phyloP scores from a whole-genome alignment of 2,888 invertebrate genomes.

The Zonitis immaculata region DNA sequence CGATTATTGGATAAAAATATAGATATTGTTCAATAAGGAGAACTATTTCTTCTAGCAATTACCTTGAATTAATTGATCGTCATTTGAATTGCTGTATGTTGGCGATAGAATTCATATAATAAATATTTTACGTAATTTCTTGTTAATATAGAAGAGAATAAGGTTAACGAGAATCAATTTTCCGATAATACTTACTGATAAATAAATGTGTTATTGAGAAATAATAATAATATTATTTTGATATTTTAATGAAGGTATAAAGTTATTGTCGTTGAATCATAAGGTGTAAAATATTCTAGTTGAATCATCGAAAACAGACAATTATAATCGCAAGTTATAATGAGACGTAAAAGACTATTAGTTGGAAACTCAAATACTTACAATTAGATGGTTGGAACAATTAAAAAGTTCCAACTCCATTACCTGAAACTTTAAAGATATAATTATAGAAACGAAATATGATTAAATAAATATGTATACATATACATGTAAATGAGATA shows the following conservation, averaged over 20 bases:
- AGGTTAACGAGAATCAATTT: neutral
- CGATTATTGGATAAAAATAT: no score
- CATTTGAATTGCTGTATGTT: neutral
- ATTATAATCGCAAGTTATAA: neutral
- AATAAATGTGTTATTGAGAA: neutral
- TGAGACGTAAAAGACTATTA: neutral
- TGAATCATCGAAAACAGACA: neutral
- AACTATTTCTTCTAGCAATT: neutral
- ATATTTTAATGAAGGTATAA: no score
- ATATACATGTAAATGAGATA: no score
- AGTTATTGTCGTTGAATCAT: no score
- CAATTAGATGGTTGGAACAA: neutral
- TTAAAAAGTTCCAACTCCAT: neutral
- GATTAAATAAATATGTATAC: neutral
- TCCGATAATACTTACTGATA: neutral
- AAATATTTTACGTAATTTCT: neutral
- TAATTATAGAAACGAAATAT: neutral
- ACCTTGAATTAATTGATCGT: neutral
- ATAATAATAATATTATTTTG: no score
- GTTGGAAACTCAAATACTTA: neutral
- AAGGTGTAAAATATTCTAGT: neutral
- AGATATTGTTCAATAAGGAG: neutral
- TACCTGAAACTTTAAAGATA: neutral
- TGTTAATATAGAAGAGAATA: neutral
- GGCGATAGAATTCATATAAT: neutral